Base-by-base conservation (phyloP, 92 coral and sea anemone genomes). In the Zoanthus gigantus region DNA sequence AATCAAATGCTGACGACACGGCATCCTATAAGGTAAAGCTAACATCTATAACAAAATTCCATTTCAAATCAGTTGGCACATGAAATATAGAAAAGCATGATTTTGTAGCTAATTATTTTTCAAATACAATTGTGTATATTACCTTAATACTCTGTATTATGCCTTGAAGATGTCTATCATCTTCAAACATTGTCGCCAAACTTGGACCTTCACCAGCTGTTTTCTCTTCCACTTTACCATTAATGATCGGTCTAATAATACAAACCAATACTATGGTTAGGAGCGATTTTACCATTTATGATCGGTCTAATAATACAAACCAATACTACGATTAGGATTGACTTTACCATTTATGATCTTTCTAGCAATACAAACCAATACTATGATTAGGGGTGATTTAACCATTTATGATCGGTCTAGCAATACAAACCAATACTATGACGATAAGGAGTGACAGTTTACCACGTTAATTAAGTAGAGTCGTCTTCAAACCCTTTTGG, bases 181-280 rank as follows among this genome's bases (percentile, higher is more conserved):
- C 99, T 89, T 97, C 99, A 90, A 97, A 97, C 99, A 97, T 97
- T 58, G 98, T 97, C 15, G 96, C 93, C 57, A 97, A 78, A 81
- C 99, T 97, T 45, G 99, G 98, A 23, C 99, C 99, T 75, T 97
- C 99, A 28, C 99, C 99, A 7, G 95, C 99, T 18, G 98, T 97
- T 75, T 96, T 97, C 92, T 97, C 99, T 54, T 97, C 99, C 44
- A 94, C 96, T 90, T 95, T 97, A 0, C 99, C 98, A 77, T 97
- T 97, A 82, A 97, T 97, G 42, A 95, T 93, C 16, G 99, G 99
- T 71, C 99, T 97, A 80, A 67, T 5, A 63, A 17, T 5, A 63
- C 5, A 17, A 7, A 63, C 9, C 56, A 11, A 7, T 50, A 50
- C 9, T 50, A 11, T 11, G 0, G 5, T 50, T 50, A 50, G 56